Evolutionary conservation across 2,797 vertebrate species (phyloP).

Genomic region (Oryzias dopingdopingensis): DNA sequence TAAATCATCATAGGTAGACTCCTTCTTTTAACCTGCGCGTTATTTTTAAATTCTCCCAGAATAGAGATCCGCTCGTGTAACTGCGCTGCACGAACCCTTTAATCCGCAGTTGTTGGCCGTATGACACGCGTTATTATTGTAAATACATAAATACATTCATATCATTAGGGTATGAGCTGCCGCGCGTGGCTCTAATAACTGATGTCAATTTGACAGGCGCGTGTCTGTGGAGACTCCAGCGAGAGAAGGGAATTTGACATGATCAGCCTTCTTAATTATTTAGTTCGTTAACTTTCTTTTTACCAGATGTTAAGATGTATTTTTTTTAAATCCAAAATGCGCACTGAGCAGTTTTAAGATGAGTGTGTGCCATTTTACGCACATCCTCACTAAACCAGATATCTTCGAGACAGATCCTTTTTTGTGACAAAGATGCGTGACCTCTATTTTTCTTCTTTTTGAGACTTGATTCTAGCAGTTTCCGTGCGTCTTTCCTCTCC

Average conservation of each 20-base stretch:
- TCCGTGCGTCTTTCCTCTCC: slow-evolving; percentile 83
- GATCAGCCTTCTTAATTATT: slow-evolving; percentile 57
- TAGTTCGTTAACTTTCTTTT: slow-evolving; percentile 23
- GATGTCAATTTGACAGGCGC: no score
- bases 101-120: slow-evolving; percentile 25
- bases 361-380: slow-evolving; percentile 14
- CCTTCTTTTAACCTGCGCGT: slow-evolving; percentile 37
- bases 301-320: slow-evolving; percentile 23
- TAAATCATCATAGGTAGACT: slow-evolving; percentile 57
- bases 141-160: neutral
- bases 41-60: slow-evolving; percentile 26
- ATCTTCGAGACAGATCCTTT: slow-evolving; percentile 11
- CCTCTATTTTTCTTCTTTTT: no score
- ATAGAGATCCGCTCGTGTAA: slow-evolving; percentile 23
- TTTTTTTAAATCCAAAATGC: neutral
- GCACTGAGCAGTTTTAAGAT: neutral
- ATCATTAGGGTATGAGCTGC: neutral
- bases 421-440: slow-evolving; percentile 18
- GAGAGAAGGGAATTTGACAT: slow-evolving; percentile 32
- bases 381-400: slow-evolving; percentile 28
- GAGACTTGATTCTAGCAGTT: slow-evolving; percentile 43
- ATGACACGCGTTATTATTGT: neutral
- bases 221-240: no score
- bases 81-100: slow-evolving; percentile 27
- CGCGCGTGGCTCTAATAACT: neutral